These are phyloP conservation scores for Chironomus striatipennis DNA, from an alignment of 1,140 invertebrate genomes.

Conservation along the genomic window DNA sequence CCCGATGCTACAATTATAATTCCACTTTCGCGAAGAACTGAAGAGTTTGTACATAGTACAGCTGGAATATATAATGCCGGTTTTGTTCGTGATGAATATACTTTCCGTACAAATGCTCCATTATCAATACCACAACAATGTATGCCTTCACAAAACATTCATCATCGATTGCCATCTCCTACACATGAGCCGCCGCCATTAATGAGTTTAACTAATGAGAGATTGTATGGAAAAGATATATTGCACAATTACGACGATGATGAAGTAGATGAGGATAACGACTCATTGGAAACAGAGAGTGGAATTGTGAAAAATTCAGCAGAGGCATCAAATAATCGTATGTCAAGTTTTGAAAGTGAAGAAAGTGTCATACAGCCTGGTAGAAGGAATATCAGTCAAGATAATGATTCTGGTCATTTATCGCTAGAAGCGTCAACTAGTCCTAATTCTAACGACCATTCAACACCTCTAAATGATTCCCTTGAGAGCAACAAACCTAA, in stretches of 20 bases:
- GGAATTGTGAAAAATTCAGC: neutral
- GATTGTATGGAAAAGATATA: neutral
- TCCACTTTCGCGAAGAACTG: constrained; percentile 44
- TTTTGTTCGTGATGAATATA: neutral
- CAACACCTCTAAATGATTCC: neutral
- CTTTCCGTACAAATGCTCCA: neutral
- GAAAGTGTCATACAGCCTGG: neutral
- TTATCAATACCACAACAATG: constrained; percentile 19
- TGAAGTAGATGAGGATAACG: neutral
- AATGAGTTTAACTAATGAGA: neutral
- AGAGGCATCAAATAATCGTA: neutral
- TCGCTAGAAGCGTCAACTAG: neutral
- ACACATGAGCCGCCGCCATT: neutral
- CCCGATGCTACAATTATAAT: constrained; percentile 48
- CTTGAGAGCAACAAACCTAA: neutral
- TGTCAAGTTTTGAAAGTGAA: constrained; percentile 16
- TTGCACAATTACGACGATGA: neutral
- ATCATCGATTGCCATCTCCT: neutral
- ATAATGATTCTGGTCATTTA: neutral
- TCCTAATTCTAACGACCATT: neutral
- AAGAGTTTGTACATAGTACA: constrained; percentile 28
- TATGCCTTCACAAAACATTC: neutral
- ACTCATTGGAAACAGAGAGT: neutral
- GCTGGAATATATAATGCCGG: constrained; percentile 15
- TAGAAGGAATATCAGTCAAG: neutral